phyloP scores from a whole-genome alignment of 1,140 invertebrate species.

The Bombyx mori region DNA sequence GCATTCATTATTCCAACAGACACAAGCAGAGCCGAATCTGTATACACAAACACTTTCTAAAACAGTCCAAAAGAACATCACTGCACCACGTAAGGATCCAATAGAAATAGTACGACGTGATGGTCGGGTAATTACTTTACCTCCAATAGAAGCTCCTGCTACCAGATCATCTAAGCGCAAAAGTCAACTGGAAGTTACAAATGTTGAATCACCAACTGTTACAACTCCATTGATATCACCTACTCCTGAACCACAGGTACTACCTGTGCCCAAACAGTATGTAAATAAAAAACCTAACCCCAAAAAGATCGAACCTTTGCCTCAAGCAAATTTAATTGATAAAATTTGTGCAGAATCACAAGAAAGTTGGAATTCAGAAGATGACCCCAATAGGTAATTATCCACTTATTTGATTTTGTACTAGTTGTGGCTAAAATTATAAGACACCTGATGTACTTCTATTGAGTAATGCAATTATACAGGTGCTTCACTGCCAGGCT shows the following conservation, averaged over 20 bases:
- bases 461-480: no score
- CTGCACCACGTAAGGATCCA: constrained; percentile 63
- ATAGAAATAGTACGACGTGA: constrained; percentile 80
- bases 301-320: constrained; percentile 42
- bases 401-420: background rate
- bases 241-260: constrained; percentile 29
- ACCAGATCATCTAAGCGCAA: constrained; percentile 48
- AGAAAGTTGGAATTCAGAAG: constrained; percentile 84
- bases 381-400: constrained; percentile 87
- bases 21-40: constrained; percentile 18
- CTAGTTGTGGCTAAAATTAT: constrained; percentile 4
- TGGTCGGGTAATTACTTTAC: constrained; percentile 80
- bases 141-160: constrained; percentile 80
- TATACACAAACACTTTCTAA: constrained; percentile 39
- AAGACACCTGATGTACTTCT: background rate
- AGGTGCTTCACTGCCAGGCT: no score
- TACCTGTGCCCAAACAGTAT: constrained; percentile 44
- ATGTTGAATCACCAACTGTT: background rate
- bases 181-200: constrained; percentile 20
- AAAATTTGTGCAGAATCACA: constrained; percentile 76
- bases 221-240: constrained; percentile 10
- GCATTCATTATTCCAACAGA: constrained; percentile 25
- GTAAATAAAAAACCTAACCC: constrained; percentile 44
- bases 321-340: constrained; percentile 27
- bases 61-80: constrained; percentile 24